These are phyloP conservation scores for Parapristionchus giblindavisi DNA, from an alignment of 2,888 invertebrate genomes.

Conservation along the genomic window DNA sequence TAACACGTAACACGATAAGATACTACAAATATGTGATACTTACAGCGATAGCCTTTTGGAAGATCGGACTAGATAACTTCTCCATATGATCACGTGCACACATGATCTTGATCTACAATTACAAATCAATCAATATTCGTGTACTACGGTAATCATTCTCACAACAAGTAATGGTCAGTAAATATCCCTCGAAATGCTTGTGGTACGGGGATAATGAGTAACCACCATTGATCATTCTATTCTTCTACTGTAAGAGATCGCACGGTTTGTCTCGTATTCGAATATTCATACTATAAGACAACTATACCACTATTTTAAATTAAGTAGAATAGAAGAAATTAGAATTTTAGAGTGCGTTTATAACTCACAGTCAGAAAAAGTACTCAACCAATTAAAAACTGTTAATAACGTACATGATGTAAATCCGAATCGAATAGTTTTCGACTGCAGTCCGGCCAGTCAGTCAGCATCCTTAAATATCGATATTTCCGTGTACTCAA, in stretches of 20 bases:
- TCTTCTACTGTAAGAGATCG: too few relatives aligned
- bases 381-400: neutral
- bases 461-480: constrained; percentile 67
- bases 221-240: too few relatives aligned
- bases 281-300: too few relatives aligned
- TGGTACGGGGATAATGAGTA: too few relatives aligned
- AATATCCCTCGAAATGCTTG: too few relatives aligned
- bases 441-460: constrained; percentile 65
- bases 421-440: constrained; percentile 63
- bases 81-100: constrained; percentile 65
- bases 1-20: neutral
- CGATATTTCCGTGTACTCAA: too few relatives aligned
- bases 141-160: too few relatives aligned
- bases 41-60: constrained; percentile 51
- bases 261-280: too few relatives aligned
- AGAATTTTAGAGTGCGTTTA: too few relatives aligned
- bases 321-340: too few relatives aligned
- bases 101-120: constrained; percentile 63
- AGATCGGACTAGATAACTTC: constrained; percentile 56
- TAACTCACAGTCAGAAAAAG: constrained; percentile 2
- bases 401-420: constrained; percentile 52
- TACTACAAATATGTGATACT: neutral
- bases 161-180: too few relatives aligned
- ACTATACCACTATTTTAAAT: too few relatives aligned
- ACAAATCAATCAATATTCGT: neutral